phyloP scores from a whole-genome alignment of 2,888 invertebrate species.

The Nasonia oneida region DNA sequence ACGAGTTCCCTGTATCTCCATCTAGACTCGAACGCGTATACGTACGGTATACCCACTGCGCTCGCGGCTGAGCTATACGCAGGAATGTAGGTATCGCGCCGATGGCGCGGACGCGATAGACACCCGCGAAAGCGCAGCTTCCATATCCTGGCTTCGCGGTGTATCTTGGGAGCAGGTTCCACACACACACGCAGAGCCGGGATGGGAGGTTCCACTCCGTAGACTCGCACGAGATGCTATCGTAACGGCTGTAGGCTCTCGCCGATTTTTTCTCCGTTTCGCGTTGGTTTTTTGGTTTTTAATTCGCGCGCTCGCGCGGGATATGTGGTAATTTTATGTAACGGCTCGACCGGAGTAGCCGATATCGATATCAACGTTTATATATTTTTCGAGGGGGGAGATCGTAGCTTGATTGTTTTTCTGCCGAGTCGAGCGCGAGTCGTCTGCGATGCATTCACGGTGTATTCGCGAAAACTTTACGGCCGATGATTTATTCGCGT shows the following conservation, averaged over 20 bases:
- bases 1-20: neutral
- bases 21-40: neutral
- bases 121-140: slow-evolving; percentile 1
- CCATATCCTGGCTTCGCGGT: neutral
- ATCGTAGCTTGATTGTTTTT: neutral
- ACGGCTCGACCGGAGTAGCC: neutral
- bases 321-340: slow-evolving; percentile 3
- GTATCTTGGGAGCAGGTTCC: slow-evolving; percentile 3
- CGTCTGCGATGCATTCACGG: neutral
- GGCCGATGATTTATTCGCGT: neutral
- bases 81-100: slow-evolving; percentile 23
- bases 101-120: slow-evolving; percentile 19
- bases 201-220: neutral
- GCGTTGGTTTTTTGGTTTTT: neutral
- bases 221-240: neutral
- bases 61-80: slow-evolving; percentile 14
- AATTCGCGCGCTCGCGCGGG: neutral
- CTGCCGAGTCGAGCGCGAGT: neutral
- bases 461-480: neutral
- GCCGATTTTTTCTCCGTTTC: neutral
- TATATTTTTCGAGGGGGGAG: neutral
- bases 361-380: neutral
- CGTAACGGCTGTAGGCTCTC: neutral
- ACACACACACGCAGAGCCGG: neutral
- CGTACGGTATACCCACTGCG: neutral